phyloP scores from a whole-genome alignment of 1,140 invertebrate species.

The Phymorhynchus buccinoides region DNA sequence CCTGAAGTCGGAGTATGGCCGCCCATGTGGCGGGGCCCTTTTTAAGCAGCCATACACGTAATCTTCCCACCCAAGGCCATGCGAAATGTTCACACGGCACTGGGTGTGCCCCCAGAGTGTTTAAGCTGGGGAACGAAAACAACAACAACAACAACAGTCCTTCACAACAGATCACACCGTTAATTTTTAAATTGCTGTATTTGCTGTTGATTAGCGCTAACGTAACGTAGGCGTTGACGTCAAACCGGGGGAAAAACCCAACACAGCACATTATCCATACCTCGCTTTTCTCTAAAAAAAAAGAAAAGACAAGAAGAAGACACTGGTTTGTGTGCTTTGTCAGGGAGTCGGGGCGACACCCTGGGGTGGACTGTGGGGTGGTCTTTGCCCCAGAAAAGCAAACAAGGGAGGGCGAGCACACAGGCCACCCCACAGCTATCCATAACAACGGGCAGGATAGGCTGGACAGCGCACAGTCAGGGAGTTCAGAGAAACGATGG shows the following conservation, averaged over 20 bases:
- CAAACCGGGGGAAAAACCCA: neutral
- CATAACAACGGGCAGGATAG: neutral
- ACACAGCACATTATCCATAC: neutral
- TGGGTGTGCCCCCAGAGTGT: too few species aligned
- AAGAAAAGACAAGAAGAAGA: too few species aligned
- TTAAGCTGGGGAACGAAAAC: too few species aligned
- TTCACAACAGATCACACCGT: too few species aligned
- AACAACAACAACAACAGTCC: too few species aligned
- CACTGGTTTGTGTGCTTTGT: neutral
- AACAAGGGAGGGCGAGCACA: neutral
- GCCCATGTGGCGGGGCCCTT: too few species aligned
- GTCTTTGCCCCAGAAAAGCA: neutral
- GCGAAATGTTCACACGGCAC: too few species aligned
- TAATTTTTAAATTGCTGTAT: too few species aligned
- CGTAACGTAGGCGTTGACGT: neutral
- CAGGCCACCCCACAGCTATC: neutral
- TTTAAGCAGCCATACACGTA: too few species aligned
- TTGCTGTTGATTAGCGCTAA: too few species aligned
- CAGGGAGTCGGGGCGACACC: neutral
- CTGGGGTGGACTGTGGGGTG: neutral
- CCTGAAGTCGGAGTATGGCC: too few species aligned
- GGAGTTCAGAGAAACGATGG: neutral
- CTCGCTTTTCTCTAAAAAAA: neutral
- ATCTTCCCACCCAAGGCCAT: too few species aligned
- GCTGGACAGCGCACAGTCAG: neutral